Percentiles rank a stretch among this genome's conserved stretches.
These are phyloP conservation scores for Oreochromis tanganicae DNA, from an alignment of 2,113 vertebrate genomes.

Conservation along the genomic window DNA sequence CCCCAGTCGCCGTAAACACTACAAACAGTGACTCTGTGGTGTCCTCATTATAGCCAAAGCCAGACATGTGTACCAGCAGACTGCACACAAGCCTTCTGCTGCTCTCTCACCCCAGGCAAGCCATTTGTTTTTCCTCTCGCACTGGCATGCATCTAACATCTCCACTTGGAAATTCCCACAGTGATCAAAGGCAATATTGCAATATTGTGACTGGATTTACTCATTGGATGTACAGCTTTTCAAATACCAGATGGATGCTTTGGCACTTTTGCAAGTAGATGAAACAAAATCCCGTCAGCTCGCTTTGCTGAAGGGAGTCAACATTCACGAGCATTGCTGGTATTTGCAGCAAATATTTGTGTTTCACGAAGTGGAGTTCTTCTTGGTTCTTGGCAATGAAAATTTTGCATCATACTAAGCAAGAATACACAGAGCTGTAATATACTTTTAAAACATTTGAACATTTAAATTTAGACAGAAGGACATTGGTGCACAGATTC, in stretches of 20 bases:
- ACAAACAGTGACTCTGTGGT: conserved; percentile 21
- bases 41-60: conserved; percentile 34
- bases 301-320: neutral
- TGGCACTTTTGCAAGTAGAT: neutral
- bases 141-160: conserved; percentile 5
- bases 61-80: conserved; percentile 39
- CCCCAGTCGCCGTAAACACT: conserved; percentile 30
- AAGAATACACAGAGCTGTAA: neutral
- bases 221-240: neutral
- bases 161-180: conserved; percentile 7
- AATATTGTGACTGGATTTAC: conserved; percentile 9
- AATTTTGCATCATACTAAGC: neutral
- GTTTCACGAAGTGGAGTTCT: neutral
- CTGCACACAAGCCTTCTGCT: conserved; percentile 54
- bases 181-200: neutral
- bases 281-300: neutral
- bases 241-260: conserved; percentile 30
- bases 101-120: conserved; percentile 35
- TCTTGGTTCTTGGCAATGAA: neutral
- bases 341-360: conserved; percentile 12
- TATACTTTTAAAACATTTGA: neutral
- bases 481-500: neutral
- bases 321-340: conserved; percentile 4
- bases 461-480: neutral
- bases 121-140: conserved; percentile 44